Evolutionary conservation across 2,888 invertebrate genomes (phyloP).

Genomic region (Drosophila sordidula): DNA sequence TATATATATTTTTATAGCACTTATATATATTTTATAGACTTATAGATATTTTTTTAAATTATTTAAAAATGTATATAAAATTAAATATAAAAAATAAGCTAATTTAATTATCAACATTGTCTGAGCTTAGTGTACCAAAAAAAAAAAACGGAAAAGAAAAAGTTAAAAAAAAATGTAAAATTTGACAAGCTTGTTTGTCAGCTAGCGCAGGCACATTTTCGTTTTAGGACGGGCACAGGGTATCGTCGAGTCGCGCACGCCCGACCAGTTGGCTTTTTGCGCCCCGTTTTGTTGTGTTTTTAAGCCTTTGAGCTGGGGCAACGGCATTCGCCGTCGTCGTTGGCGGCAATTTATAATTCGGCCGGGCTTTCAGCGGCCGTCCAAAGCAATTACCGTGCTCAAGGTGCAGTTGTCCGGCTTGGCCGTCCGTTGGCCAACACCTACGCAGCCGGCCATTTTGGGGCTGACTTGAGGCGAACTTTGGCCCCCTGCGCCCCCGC

Average conservation of each 20-base stretch:
- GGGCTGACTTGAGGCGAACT: constrained; percentile 61
- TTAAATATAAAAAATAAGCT: too few species aligned
- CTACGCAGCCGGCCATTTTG: constrained; percentile 50
- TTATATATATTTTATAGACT: too few species aligned
- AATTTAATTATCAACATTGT: too few species aligned
- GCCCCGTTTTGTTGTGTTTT: constrained; percentile 12
- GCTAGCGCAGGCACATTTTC: background rate
- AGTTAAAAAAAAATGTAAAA: too few species aligned
- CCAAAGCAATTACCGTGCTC: constrained; percentile 69
- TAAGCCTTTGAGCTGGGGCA: constrained; percentile 52
- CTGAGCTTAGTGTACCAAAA: too few species aligned
- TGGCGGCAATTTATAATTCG: constrained; percentile 70
- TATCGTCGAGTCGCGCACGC: background rate
- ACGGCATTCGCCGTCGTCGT: constrained; percentile 25
- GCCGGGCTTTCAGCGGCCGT: constrained; percentile 73
- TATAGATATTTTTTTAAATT: too few species aligned
- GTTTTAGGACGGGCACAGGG: background rate
- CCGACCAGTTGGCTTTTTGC: background rate
- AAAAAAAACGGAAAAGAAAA: too few species aligned
- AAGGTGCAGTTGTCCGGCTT: constrained; percentile 44
- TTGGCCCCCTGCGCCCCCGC: constrained; percentile 17
- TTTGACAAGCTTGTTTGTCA: too few species aligned
- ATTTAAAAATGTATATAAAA: too few species aligned
- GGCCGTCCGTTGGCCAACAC: constrained; percentile 15
- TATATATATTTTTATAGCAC: too few species aligned